Evolutionary conservation across 2,113 vertebrate species (phyloP), one percentile per base, ranked within the genome.

Genomic region (Oriolus oriolus): DNA sequence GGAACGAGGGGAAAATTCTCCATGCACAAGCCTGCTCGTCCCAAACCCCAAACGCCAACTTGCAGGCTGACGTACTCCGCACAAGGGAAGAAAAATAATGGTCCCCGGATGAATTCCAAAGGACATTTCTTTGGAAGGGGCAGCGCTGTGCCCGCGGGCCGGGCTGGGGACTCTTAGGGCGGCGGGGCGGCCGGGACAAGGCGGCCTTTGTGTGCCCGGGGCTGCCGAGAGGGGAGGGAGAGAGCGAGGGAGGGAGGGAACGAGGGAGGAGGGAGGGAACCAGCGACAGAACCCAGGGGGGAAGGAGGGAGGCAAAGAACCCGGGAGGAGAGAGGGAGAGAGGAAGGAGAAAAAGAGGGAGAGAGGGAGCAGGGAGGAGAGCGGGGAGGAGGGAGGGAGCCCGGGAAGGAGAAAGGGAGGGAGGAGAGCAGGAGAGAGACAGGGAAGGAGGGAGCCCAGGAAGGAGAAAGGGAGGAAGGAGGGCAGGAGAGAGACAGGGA

Each of bases 261-360:
- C 22, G 21, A 45, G 42, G 31, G 24, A 21, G 33, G 26, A 7
- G 26, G 42, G 54, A 59, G 35, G 30, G 35, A 82, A 16, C 12
- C 37, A 16, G 63, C 13, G 2, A 56, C 15, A 7, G 5, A 24
- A 3, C 2, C 6, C 21, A 35, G 24, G 3, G 33, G 14, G 6
- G 41, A 20, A 44, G 16, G 14, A 22, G 37, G 28, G 42, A 33
- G 39, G 65, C 11, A 3, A 11, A 60, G 45, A 53, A 24, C 3
- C 31, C 13, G 31, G 2, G 14, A 20, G 49, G 31, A 42, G 37
- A 26, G 9, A 7, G 9, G 27, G 26, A 35, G 10, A 6, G 37
- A 42, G 19, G 20, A 42, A 31, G 31, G 63, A 70, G 68, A 21
- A 4, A 17, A 6, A 11, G 8, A 33, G 18, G 28, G 37, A 45